These are phyloP conservation scores for Nicator chloris DNA, from an alignment of 2,113 vertebrate species.

Conservation along the genomic window DNA sequence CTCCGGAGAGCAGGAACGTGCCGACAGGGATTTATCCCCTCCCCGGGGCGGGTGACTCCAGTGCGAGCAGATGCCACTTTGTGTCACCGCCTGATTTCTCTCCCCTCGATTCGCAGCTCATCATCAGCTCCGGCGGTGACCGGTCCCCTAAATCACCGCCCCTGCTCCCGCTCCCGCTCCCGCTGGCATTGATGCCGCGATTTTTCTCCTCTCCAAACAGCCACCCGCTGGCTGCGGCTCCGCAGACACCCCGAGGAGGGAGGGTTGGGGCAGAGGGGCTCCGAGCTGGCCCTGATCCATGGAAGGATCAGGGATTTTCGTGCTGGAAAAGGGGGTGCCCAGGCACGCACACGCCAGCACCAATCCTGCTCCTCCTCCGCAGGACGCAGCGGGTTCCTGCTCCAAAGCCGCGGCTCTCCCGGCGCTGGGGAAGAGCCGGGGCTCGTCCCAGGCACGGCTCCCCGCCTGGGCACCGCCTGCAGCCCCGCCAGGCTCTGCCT, in stretches of 20 bases:
- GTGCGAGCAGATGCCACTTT: background rate
- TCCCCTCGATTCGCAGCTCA: background rate
- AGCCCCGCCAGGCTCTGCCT: background rate
- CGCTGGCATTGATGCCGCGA: background rate
- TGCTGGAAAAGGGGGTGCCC: background rate
- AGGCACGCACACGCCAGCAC: background rate
- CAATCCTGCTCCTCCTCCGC: background rate
- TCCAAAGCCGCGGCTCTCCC: background rate
- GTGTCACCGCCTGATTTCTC: background rate
- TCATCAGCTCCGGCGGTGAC: conserved; percentile 6
- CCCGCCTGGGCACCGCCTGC: background rate
- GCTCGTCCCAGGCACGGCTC: background rate
- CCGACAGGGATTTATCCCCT: conserved; percentile 12
- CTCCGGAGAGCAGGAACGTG: background rate
- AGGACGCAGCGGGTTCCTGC: background rate
- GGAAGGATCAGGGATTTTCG: background rate
- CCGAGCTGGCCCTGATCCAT: background rate
- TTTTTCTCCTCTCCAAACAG: background rate
- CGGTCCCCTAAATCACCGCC: conserved; percentile 37
- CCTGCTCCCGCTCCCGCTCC: background rate
- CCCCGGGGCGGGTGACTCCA: background rate
- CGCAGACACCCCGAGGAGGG: background rate
- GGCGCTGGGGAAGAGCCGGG: background rate
- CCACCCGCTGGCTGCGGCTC: background rate
- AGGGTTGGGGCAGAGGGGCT: background rate